phyloP scores from a whole-genome alignment of 2,888 invertebrate genomes.

The Tenthredo amoena region DNA sequence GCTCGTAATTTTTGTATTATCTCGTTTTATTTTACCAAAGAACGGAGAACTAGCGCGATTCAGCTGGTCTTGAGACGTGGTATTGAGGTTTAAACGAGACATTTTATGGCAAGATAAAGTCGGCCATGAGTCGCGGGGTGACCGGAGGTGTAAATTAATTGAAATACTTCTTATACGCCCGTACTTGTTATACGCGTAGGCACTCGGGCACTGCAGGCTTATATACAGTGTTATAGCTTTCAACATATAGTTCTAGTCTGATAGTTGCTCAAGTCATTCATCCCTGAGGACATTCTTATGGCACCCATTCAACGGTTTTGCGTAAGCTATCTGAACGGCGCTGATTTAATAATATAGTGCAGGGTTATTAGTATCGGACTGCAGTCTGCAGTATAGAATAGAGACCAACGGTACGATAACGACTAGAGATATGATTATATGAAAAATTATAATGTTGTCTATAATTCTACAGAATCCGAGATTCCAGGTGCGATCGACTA shows the following conservation, averaged over 20 bases:
- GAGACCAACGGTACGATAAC: constrained; percentile 8
- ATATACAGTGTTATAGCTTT: background rate
- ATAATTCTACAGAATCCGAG: background rate
- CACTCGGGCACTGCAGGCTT: background rate
- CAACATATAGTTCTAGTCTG: background rate
- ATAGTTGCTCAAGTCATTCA: constrained; percentile 14
- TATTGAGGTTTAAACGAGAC: background rate
- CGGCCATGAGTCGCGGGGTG: background rate
- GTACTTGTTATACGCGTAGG: constrained; percentile 12
- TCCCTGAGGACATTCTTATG: constrained; percentile 25
- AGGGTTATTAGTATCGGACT: background rate
- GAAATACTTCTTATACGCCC: constrained; percentile 10
- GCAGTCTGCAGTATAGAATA: background rate
- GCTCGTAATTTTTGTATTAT: background rate
- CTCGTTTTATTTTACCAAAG: background rate
- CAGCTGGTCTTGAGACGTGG: background rate
- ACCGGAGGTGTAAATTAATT: constrained; percentile 18
- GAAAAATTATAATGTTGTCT: background rate
- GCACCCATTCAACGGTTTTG: constrained; percentile 26
- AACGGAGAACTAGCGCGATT: background rate
- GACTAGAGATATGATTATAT: background rate
- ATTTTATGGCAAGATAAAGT: background rate
- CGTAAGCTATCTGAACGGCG: background rate
- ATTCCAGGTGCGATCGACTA: background rate
- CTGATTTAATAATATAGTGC: background rate